Evolutionary conservation across 2,113 vertebrate species (phyloP), one percentile per base, ranked within the genome.

Genomic region (Cacatua alba): DNA sequence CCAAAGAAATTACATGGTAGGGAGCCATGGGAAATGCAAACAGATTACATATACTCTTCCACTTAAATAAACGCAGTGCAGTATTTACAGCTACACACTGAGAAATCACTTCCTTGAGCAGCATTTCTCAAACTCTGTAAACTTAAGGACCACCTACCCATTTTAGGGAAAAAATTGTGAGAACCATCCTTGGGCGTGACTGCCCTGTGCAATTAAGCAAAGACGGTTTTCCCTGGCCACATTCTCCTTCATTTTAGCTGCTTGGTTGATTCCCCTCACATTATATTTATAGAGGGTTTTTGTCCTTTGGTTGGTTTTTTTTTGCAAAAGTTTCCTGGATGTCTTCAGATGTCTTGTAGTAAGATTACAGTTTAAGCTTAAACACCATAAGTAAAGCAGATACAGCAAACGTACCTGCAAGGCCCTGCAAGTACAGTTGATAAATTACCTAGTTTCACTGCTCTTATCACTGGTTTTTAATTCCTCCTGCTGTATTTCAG

Each of bases 11-110:
- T 51, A 59, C 39, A 59, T 18, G 24, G 46, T 60, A 77, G 48
- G 57, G 43, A 75, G 76, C 68, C 59, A 51, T 41, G 80, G 72
- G 77, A 94, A 95, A 82, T n/a, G 77, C 89, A 91, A 92, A 94
- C 83, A 88, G 76, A 88, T 95, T 59, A 84, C 60, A 60, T 29
- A 39, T 3, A 49, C 41, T 74, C 60, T 44, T 57, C 60, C 37
- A 51, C 55, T 92, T 83, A 86, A 44, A 80, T 52, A 85, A 90
- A 86, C 23, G 0, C 4, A 11, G 24, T 10, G 77, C 1, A 1
- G 2, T 37, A 71, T 26, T 55, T 74, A 79, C 70, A 94, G 79
- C 85, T 60, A 55, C 35, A 62, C 24, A 24, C 52, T 51, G 43
- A 89, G 77, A 84, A 92, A 88, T 60, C 75, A 48, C 44, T 64